Evolutionary conservation across 2,797 vertebrate species (phyloP), one percentile per base, ranked within the genome.

Genomic region (Pelodytes ibericus): DNA sequence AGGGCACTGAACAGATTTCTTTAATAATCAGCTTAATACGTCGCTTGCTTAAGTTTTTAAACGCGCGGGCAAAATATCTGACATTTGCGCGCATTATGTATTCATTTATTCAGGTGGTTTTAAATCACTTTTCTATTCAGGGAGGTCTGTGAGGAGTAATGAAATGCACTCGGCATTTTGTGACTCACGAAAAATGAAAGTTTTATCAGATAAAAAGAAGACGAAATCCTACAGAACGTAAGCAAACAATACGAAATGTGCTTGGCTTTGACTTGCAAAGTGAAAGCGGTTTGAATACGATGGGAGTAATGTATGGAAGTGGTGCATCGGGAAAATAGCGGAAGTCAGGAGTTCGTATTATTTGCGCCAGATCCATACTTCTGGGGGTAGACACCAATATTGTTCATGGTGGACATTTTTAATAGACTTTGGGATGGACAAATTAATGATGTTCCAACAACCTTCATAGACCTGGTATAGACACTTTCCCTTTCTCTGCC

Each of bases 11-110:
- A 53, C 75, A 78, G 65, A 68, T 78, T 78, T 78, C 65, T 78
- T 67, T 56, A 78, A 78, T 78, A 78, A 78, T 72, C 61, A 56
- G 69, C 61, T 78, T 78, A 72, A 67, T 78, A 61, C 61, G 26
- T 71, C 13, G 16, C 41, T 65, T 33, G 49, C 69, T 61, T 78
- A 61, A 49, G 63, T 72, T 78, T 77, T 77, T 58, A 66, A 66
- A 72, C 33, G 62, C 30, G 49, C n/a, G 30, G 67, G 74, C 74
- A 77, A 71, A 71, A 64, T 77, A 71, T 77, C 75, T 71, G 61
- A 71, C 68, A 71, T 77, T 77, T 44, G 18, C n/a, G 20, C 62
- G 65, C 58, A 77, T 77, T 71, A 77, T 44, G 2, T 65, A 77
- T 77, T 77, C 75, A 77, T 77, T 77, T 77, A 77, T 77, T 72